A percentile compares a stretch with the other conserved stretches of the same genome.
Evolutionary conservation across 2,797 vertebrate genomes (phyloP).

Genomic region (Muraenolepis orangiensis): DNA sequence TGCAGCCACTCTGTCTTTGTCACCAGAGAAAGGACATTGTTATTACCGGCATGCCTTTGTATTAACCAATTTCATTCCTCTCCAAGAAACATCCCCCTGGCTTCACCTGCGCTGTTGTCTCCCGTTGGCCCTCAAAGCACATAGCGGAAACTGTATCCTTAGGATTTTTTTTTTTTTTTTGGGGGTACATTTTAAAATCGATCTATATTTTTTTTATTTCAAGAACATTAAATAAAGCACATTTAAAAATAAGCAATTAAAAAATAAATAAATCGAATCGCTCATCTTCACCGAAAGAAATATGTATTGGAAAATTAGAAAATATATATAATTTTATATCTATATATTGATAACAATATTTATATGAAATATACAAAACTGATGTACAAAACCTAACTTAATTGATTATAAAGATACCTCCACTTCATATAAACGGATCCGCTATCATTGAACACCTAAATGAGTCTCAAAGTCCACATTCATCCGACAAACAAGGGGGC

Average conservation of each 20-base stretch:
- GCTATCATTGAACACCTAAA: constrained; percentile 33
- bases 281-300: not conserved
- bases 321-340: not conserved
- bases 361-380: not conserved
- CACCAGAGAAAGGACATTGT: constrained; percentile 90
- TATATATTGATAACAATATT: not conserved
- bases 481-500: constrained; percentile 41
- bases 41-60: constrained; percentile 93
- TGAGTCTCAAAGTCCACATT: constrained; percentile 15
- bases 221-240: not conserved
- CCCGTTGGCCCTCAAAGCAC: constrained; percentile 38
- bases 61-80: constrained; percentile 91
- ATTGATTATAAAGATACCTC: not conserved
- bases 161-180: constrained; percentile 1
- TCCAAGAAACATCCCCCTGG: constrained; percentile 89
- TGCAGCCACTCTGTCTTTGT: constrained; percentile 95
- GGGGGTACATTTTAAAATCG: too few relatives aligned
- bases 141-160: constrained; percentile 7
- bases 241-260: not conserved
- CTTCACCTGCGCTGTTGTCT: constrained; percentile 79
- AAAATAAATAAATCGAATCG: not conserved
- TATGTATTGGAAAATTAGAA: not conserved
- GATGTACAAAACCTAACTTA: too few relatives aligned
- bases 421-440: constrained; percentile 12
- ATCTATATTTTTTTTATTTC: not conserved